Evolutionary conservation across 2,113 vertebrate genomes (phyloP), one percentile per base, ranked within the genome.

Genomic region (Fulica atra): DNA sequence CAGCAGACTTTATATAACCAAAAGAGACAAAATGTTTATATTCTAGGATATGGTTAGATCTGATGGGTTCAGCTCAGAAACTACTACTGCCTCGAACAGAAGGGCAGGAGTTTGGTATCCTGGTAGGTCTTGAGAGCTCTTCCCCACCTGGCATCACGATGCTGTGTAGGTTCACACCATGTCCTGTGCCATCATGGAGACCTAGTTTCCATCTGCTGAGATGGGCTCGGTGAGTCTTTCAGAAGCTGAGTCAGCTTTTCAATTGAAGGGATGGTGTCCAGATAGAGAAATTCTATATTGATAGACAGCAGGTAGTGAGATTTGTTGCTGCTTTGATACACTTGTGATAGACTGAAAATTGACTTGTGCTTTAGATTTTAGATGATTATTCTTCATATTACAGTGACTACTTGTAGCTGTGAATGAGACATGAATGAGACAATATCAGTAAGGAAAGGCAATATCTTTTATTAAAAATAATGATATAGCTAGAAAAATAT

Each of bases 21-120:
- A 74, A 88, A 94, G 61, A 73, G 19, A 72, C 13, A 17, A 91
- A 76, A 48, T 69, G 89, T 88, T 93, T 48, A 44, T 35, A 78
- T 86, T 11, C 44, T 17, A 54, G 5, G 16, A 6, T 85, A 44
- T 66, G 6, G 68, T 65, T 74, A 26, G 8, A 19, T 42, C 8
- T 66, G 33, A 59, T 50, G 42, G 9, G 4, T 63, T 57, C 84
- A 94, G 23, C 21, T 94, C 65, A 35, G n/a, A 38, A 20, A 86
- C 2, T 33, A 11, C 14, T 38, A 21, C 16, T 79, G 9, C 21
- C 14, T 56, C 14, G 46, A 83, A 7, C 6, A 70, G 33, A 54
- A 31, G 2, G 1, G 6, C 13, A 11, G 8, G 6, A 64, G 2
- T 76, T 87, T 57, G 12, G 2, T 66, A 61, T 63, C 36, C 26